Percentiles rank a stretch among this genome's conserved stretches.
Conservation (phyloP, 2,113 vertebrate species). For the Athene cunicularia region DNA sequence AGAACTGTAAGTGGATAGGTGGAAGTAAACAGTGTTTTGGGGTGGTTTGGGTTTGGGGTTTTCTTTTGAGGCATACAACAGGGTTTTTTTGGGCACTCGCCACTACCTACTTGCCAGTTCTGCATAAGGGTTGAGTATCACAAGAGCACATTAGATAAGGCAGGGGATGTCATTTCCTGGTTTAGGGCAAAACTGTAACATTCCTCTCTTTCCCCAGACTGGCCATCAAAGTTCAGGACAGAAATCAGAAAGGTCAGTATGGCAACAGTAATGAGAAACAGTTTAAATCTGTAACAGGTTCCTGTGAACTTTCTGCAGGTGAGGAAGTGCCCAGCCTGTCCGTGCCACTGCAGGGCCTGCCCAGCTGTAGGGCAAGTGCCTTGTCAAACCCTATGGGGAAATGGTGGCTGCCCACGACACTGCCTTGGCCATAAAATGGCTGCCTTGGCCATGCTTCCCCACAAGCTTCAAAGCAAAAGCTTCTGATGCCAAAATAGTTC, state of each 20-base stretch:
- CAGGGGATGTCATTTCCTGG: fast-evolving
- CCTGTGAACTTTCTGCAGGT: background rate
- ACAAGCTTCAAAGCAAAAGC: background rate
- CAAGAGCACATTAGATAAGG: background rate
- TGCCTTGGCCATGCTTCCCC: background rate
- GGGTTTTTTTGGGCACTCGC: background rate
- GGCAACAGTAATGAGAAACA: background rate
- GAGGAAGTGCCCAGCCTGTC: background rate
- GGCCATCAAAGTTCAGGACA: background rate
- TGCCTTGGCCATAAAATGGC: background rate
- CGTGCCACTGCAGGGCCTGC: fast-evolving
- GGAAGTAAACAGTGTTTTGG: background rate
- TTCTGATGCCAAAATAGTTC: background rate
- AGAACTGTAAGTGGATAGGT: background rate
- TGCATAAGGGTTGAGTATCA: background rate
- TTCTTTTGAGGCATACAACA: background rate
- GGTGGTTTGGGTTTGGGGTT: background rate
- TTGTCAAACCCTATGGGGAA: background rate
- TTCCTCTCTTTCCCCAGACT: background rate
- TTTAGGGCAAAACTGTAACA: background rate
- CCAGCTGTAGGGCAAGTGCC: background rate
- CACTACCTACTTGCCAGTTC: background rate
- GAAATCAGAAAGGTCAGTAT: background rate
- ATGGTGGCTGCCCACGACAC: background rate
- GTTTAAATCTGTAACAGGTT: background rate